phyloP scores from a whole-genome alignment of 1,140 invertebrate genomes.

The Goniozus legneri region DNA sequence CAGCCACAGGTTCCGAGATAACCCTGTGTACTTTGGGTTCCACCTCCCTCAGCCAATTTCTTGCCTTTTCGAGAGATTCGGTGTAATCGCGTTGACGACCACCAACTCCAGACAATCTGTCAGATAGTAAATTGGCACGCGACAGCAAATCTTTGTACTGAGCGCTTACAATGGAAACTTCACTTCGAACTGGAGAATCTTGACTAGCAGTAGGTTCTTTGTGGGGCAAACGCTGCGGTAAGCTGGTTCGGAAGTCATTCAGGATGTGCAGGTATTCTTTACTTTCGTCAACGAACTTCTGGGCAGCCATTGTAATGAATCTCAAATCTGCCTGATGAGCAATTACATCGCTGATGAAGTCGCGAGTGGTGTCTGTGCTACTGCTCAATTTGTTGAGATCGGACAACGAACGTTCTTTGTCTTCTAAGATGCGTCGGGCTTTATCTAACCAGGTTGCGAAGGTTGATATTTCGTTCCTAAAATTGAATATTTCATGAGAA shows the following conservation, averaged over 20 bases:
- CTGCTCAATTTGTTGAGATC: conserved; percentile 71
- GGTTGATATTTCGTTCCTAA: conserved; percentile 70
- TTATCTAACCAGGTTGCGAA: conserved; percentile 84
- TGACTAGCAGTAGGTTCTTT: conserved; percentile 65
- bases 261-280: conserved; percentile 80
- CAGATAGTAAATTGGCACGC: conserved; percentile 78
- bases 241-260: conserved; percentile 79
- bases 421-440: conserved; percentile 74
- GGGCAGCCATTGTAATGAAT: conserved; percentile 91
- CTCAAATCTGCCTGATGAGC: conserved; percentile 90
- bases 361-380: conserved; percentile 72
- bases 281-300: conserved; percentile 92
- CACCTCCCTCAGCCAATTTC: conserved; percentile 76
- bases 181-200: conserved; percentile 67
- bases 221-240: conserved; percentile 76
- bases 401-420: conserved; percentile 80
- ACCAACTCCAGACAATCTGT: conserved; percentile 72
- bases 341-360: conserved; percentile 91
- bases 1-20: conserved; percentile 77
- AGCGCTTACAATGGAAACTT: conserved; percentile 67
- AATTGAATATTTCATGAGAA: no score
- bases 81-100: conserved; percentile 77
- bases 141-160: conserved; percentile 74
- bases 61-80: conserved; percentile 79
- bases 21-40: conserved; percentile 74